phyloP scores from a whole-genome alignment of 2,888 invertebrate species.

The Stegophylla sp. region DNA sequence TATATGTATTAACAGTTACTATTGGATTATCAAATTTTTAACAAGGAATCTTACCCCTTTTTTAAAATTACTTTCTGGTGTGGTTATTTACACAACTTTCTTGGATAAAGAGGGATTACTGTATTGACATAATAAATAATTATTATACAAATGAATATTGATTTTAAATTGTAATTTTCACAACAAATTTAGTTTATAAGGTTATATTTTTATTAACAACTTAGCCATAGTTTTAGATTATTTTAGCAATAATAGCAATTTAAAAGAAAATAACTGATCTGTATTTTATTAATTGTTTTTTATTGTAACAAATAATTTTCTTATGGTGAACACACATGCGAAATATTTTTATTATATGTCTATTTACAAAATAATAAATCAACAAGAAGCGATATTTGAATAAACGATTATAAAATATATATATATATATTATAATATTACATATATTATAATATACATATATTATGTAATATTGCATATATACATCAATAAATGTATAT shows the following conservation, averaged over 20 bases:
- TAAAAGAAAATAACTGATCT: constrained; percentile 18
- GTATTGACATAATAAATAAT: no score
- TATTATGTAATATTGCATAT: no score
- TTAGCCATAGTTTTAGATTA: constrained; percentile 13
- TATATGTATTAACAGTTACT: no score
- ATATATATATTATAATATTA: not conserved
- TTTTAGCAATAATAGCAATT: not conserved
- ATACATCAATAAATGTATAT: not conserved
- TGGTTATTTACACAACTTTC: no score
- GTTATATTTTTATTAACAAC: not conserved
- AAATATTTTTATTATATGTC: constrained; percentile 11
- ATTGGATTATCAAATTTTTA: no score
- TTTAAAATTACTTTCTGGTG: no score
- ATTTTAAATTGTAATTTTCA: constrained; percentile 21
- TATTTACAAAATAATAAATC: constrained; percentile 36
- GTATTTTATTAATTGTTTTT: constrained; percentile 31
- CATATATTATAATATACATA: constrained; percentile 2
- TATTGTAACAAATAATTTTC: constrained; percentile 43
- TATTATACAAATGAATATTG: not conserved
- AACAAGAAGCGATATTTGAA: constrained; percentile 29
- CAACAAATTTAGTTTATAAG: constrained; percentile 22
- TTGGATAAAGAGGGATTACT: no score
- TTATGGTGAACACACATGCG: constrained; percentile 23
- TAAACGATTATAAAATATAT: constrained; percentile 28
- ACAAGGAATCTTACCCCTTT: no score